phyloP scores from a whole-genome alignment of 2,888 invertebrate genomes.

The Ophion obscuratus region DNA sequence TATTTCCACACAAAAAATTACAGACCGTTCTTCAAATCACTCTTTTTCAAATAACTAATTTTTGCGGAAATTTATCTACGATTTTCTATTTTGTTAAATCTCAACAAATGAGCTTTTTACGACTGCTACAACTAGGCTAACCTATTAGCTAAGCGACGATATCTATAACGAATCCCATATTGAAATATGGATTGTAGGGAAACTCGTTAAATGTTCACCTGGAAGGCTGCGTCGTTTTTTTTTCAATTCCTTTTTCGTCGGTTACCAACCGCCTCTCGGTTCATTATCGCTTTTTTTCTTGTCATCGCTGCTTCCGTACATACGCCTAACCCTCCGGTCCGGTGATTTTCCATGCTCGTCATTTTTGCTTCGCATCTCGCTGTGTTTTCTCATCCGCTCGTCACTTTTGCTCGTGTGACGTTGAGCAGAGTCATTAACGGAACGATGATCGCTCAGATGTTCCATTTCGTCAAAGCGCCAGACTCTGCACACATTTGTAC shows the following conservation, averaged over 20 bases:
- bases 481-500: constrained; percentile 6
- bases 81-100: too few species aligned
- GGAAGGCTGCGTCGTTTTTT: not conserved
- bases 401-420: constrained; percentile 38
- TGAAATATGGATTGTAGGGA: not conserved
- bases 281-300: constrained; percentile 3
- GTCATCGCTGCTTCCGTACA: constrained; percentile 2
- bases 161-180: not conserved
- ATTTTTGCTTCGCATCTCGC: constrained; percentile 43
- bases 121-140: too few species aligned
- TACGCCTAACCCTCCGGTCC: constrained; percentile 3
- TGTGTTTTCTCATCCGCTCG: constrained; percentile 35
- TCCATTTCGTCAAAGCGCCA: constrained; percentile 53
- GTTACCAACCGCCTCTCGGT: not conserved
- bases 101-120: too few species aligned
- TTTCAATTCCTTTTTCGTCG: not conserved
- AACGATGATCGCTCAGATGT: constrained; percentile 74
- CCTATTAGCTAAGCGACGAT: not conserved
- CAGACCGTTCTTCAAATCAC: too few species aligned
- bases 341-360: constrained; percentile 48
- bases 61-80: too few species aligned
- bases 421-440: constrained; percentile 77
- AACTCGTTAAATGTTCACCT: constrained; percentile 21
- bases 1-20: too few species aligned
- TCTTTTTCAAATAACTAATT: too few species aligned